Base-by-base conservation (phyloP, 2,888 invertebrate genomes). In the Diachrysia chrysitis region DNA sequence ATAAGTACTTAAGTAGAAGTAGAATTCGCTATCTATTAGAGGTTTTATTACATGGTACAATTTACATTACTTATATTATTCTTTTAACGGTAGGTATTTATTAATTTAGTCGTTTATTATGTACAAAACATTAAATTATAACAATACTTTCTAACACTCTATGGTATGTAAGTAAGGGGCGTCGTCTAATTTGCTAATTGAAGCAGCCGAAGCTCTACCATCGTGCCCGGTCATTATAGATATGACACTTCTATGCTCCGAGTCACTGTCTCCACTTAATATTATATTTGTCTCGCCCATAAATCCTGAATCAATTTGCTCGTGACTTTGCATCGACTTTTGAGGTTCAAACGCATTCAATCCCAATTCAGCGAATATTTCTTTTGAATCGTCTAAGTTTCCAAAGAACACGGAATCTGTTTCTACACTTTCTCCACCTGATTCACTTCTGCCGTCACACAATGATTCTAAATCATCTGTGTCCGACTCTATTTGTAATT, bases 401-500 rank as follows among this genome's bases (percentile, higher is more conserved):
- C 97, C 98, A 84, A 98, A 98, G 87, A 98, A 97, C 14, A 98
- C 98, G 14, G 98, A 98, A 90, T 98, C 98, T 0, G 98, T 98
- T 85, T 98, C 98, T 2, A 98, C 96, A 90, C 98, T 98, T 87
- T 98, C 98, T 1, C 97, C 98, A 0, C 98, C 98, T 25, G 98
- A 98, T 89, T 98, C 98, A 86, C 98, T 98, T 75, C 97, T 96
- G 12, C 97, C 98, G 80, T 98, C 98, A 56, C 97, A 97, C 62
- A 97, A 93, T 29, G 97, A 97, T 85, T 98, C 98, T 66, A 97
- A 96, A 21, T 98, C 97, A 83, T 96, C 97, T 73, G 97, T 96
- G 79, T 96, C 96, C 69, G 96, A 95, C 79, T 96, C 92, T 76
- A 96, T 87, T 61, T 88, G 91, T 57, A 89, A 66, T 61, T 88